These are phyloP conservation scores for Clitarchus hookeri DNA, from an alignment of 2,888 invertebrate species.

Conservation along the genomic window DNA sequence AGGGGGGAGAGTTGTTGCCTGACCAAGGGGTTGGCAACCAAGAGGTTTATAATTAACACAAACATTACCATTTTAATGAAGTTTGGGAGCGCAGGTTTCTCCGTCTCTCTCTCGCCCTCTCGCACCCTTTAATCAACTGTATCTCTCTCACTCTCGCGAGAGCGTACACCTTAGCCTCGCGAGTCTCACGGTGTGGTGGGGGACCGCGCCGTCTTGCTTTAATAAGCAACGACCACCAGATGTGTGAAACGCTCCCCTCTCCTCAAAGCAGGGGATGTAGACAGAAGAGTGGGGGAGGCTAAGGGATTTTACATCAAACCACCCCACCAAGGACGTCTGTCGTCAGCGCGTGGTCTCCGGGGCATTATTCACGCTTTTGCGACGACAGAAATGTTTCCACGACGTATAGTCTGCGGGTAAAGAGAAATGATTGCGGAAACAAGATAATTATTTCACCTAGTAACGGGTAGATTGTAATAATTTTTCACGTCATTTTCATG, in stretches of 20 bases:
- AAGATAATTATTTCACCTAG: too few relatives aligned
- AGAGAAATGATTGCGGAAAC: too few relatives aligned
- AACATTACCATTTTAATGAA: conserved; percentile 14
- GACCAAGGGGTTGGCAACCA: background rate
- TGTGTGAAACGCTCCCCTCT: background rate
- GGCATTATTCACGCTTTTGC: background rate
- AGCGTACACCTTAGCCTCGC: background rate
- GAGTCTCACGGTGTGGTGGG: too few relatives aligned
- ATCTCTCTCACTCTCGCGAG: background rate
- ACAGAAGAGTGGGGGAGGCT: background rate
- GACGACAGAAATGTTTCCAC: too few relatives aligned
- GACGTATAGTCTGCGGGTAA: too few relatives aligned
- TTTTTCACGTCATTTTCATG: too few relatives aligned
- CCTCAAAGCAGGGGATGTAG: too few relatives aligned
- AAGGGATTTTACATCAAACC: background rate
- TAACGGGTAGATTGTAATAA: too few relatives aligned
- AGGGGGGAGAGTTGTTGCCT: background rate
- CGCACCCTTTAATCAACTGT: background rate
- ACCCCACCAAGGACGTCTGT: background rate
- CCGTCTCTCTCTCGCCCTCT: background rate
- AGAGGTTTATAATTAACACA: conserved; percentile 14
- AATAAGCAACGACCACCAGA: background rate
- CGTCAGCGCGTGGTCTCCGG: background rate
- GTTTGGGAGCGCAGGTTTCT: background rate
- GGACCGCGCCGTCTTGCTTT: background rate